Conservation (phyloP, 2,888 invertebrate species). For the Pteria penguin region DNA sequence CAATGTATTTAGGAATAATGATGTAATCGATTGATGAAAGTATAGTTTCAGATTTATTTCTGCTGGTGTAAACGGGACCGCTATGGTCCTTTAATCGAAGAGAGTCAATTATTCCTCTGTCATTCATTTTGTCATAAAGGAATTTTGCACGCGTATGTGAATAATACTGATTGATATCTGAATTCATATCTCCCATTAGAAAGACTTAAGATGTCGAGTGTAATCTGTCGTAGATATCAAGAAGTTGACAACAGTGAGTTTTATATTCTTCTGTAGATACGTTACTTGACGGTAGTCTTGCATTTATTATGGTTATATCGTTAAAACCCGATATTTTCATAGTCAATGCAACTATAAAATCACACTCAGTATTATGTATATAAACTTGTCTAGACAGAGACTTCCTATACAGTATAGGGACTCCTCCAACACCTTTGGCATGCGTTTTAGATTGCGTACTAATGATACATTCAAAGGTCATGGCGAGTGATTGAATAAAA, state of each 20-base stretch:
- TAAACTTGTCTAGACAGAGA: neutral
- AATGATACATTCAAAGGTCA: neutral
- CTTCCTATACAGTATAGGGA: neutral
- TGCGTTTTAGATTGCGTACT: too few relatives aligned
- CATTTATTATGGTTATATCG: neutral
- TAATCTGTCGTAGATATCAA: neutral
- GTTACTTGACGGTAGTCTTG: neutral
- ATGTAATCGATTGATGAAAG: slow-evolving; percentile 7
- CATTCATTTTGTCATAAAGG: neutral
- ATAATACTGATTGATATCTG: neutral
- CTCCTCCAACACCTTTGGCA: neutral
- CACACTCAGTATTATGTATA: neutral
- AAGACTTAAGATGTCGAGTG: neutral
- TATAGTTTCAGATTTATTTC: neutral
- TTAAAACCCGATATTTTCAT: neutral
- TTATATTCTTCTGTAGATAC: neutral
- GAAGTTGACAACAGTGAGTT: neutral
- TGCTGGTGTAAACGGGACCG: neutral
- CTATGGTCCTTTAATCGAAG: neutral
- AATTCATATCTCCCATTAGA: neutral
- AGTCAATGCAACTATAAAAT: neutral
- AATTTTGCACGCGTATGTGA: neutral
- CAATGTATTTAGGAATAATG: neutral
- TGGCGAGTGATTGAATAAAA: neutral
- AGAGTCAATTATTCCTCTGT: neutral